Conservation (phyloP, 92 coral and sea anemone genomes). For the Hydrozoanthus gracilis region DNA sequence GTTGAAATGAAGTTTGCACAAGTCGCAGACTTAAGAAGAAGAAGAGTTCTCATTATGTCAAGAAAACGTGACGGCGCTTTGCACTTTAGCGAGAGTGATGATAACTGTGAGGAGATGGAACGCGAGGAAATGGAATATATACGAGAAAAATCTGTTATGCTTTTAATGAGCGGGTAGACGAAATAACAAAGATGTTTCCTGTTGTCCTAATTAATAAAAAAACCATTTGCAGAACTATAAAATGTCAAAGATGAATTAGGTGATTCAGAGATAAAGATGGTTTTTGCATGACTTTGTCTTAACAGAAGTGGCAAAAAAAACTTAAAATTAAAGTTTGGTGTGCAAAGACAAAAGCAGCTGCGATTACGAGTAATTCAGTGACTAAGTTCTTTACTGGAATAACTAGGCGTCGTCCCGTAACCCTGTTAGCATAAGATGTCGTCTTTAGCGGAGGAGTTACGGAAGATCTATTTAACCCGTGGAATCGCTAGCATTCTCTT, state of each 20-base stretch:
- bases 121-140: background rate
- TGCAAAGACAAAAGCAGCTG: background rate
- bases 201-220: background rate
- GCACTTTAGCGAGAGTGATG: background rate
- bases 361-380: background rate
- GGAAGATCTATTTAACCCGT: constrained; percentile 15
- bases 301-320: no score
- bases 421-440: background rate
- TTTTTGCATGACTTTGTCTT: background rate
- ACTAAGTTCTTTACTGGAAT: no score
- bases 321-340: no score
- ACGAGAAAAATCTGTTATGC: background rate
- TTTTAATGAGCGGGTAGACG: background rate
- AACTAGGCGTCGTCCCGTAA: background rate
- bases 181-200: background rate
- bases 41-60: background rate
- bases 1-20: background rate
- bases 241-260: background rate
- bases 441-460: background rate
- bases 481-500: constrained; percentile 34
- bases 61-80: background rate
- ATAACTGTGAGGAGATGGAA: background rate
- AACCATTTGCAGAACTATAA: background rate
- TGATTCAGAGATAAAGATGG: background rate
- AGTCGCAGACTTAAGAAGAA: background rate